Percentiles rank a stretch among this genome's conserved stretches.
phyloP scores from a whole-genome alignment of 2,888 invertebrate genomes.

The Dryadula phaetusa region DNA sequence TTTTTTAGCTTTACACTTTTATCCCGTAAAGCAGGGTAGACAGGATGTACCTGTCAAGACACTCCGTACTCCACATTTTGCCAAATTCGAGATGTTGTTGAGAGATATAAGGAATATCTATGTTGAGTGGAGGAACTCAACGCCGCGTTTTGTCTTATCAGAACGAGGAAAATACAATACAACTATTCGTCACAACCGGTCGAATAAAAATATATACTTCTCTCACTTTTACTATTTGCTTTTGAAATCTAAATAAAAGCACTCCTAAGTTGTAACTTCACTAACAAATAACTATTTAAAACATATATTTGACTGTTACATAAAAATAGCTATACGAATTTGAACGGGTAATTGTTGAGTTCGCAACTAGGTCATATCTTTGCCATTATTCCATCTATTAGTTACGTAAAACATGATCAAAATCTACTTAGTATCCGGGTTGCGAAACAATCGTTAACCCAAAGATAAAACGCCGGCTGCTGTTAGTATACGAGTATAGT shows the following conservation, averaged over 20 bases:
- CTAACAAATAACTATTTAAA: background rate
- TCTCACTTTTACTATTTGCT: no score
- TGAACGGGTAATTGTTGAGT: background rate
- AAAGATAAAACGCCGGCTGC: background rate
- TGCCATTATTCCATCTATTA: conserved; percentile 1
- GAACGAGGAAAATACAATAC: no score
- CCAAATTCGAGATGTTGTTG: no score
- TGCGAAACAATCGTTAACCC: background rate
- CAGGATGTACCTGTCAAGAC: no score
- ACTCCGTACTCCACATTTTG: no score
- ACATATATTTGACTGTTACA: background rate
- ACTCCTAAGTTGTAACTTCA: background rate
- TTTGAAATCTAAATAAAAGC: no score
- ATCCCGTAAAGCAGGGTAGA: no score
- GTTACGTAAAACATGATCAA: conserved; percentile 20
- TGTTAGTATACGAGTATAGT: conserved; percentile 5
- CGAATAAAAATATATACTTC: no score
- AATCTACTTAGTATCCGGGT: conserved; percentile 8
- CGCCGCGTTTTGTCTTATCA: no score
- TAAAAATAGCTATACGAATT: background rate
- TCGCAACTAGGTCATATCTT: background rate
- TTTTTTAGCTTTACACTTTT: no score
- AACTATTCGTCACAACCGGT: background rate
- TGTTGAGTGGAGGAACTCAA: no score
- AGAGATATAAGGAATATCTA: no score